Conservation (phyloP, 1,140 invertebrate species). For the Wasmannia auropunctata region DNA sequence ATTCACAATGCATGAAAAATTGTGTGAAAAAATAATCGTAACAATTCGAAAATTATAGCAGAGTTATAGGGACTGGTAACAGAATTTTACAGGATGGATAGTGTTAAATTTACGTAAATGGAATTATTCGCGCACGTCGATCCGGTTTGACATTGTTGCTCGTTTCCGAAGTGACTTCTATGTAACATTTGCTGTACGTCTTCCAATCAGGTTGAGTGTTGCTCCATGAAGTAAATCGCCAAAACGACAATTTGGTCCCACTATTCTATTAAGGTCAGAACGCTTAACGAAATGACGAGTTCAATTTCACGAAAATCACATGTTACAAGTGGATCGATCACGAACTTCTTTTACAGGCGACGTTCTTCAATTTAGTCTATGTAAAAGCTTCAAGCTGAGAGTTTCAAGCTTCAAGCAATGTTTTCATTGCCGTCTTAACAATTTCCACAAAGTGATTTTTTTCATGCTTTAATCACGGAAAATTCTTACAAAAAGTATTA, state of each 20-base stretch:
- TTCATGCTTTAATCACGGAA: not conserved
- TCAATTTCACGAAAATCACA: slow-evolving; percentile 31
- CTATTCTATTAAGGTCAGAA: slow-evolving; percentile 6
- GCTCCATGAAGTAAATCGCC: not conserved
- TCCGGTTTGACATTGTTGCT: not conserved
- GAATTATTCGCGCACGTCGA: slow-evolving; percentile 3
- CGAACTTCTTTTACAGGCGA: not conserved
- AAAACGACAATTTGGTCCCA: not conserved
- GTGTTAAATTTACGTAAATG: slow-evolving; percentile 9
- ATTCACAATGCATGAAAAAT: slow-evolving; percentile 20
- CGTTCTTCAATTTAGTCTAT: not conserved
- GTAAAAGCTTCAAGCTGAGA: not conserved
- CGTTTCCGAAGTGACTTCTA: not conserved
- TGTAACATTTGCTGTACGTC: not conserved
- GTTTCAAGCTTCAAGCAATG: not conserved
- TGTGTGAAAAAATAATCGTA: not conserved
- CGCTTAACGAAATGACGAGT: not conserved
- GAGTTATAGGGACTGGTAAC: not conserved
- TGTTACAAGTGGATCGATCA: slow-evolving; percentile 9
- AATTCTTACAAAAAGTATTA: not conserved
- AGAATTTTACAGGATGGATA: not conserved
- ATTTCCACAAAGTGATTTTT: not conserved
- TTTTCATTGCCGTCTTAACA: not conserved
- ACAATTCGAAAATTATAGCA: not conserved
- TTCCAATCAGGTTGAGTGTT: slow-evolving; percentile 27